These are phyloP conservation scores for Oncopeltus fasciatus DNA, from an alignment of 1,140 invertebrate genomes.

Conservation along the genomic window DNA sequence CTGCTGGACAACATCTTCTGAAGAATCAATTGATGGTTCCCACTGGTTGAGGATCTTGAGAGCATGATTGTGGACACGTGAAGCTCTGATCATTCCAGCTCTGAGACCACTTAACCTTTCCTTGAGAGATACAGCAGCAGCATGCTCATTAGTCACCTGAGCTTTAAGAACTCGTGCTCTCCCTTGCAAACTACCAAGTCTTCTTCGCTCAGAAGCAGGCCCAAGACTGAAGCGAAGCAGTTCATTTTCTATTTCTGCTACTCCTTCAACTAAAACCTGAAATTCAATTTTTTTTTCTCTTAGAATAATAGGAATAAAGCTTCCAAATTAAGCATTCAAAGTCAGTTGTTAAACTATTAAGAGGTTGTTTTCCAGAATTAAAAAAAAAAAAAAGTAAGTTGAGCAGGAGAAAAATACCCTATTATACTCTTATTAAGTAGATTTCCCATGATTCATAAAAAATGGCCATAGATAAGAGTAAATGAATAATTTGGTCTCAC, in stretches of 20 bases:
- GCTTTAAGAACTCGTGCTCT: slow-evolving; percentile 50
- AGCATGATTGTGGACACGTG: slow-evolving; percentile 43
- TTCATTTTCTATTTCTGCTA: slow-evolving; percentile 60
- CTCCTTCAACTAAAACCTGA: slow-evolving; percentile 30
- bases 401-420: no score
- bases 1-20: slow-evolving; percentile 22
- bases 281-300: no score
- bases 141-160: slow-evolving; percentile 55
- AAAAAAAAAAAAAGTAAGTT: no score
- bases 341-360: no score
- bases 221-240: slow-evolving; percentile 56
- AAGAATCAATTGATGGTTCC: slow-evolving; percentile 15
- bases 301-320: no score
- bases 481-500: no score
- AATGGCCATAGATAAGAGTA: no score
- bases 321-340: no score
- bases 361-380: no score
- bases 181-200: slow-evolving; percentile 49
- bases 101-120: slow-evolving; percentile 54
- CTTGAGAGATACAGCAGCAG: slow-evolving; percentile 48
- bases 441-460: no score
- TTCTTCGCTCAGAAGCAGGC: slow-evolving; percentile 55
- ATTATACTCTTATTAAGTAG: no score
- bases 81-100: slow-evolving; percentile 44
- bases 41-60: slow-evolving; percentile 38